phyloP scores from a whole-genome alignment of 2,113 vertebrate species.

The Ageneiosus marmoratus region DNA sequence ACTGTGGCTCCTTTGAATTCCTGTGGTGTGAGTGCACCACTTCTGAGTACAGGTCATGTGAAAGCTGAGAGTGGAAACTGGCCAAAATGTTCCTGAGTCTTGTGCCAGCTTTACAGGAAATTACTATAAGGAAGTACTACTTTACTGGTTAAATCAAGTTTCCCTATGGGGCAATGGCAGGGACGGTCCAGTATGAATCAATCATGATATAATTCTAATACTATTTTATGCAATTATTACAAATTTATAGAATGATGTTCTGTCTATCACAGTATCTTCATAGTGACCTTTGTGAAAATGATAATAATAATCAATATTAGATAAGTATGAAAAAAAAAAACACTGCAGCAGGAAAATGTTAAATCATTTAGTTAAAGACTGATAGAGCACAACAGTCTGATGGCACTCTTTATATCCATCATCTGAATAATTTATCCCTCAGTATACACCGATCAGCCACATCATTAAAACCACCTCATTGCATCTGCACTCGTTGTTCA shows the following conservation, averaged over 20 bases:
- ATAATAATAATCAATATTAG: background rate
- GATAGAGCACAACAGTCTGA: background rate
- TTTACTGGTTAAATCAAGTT: background rate
- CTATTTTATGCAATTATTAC: too few species aligned
- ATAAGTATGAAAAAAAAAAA: background rate
- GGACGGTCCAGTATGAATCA: background rate
- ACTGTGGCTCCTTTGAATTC: conserved; percentile 57
- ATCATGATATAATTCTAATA: background rate
- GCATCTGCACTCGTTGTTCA: too few species aligned
- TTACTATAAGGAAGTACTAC: background rate
- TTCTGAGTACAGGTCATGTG: conserved; percentile 33
- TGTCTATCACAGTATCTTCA: background rate
- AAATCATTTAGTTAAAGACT: background rate
- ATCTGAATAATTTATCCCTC: background rate
- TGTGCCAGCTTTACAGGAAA: background rate
- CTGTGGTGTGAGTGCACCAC: conserved; percentile 28
- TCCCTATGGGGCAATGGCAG: background rate
- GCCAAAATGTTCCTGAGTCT: conserved; percentile 33
- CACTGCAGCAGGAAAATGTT: background rate
- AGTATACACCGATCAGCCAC: too few species aligned
- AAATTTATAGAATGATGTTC: background rate
- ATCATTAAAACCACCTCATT: too few species aligned
- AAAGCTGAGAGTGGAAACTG: conserved; percentile 28
- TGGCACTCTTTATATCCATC: background rate
- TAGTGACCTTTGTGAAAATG: background rate